Percentiles rank a stretch among this genome's conserved stretches.
Conservation (phyloP, 2,888 invertebrate genomes). For the Aleiodes testaceus region DNA sequence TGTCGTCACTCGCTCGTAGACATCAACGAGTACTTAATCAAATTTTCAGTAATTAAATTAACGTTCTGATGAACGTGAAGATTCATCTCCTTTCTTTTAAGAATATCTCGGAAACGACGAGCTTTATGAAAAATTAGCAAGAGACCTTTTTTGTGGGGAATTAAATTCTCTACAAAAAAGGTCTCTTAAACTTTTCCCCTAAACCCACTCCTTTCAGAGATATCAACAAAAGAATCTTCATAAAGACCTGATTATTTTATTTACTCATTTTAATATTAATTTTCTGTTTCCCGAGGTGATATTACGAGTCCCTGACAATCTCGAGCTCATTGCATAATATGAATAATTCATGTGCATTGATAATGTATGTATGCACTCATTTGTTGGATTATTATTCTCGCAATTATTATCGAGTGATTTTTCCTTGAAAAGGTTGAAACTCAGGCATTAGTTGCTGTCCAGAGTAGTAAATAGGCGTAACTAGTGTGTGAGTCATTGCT, state of each 20-base stretch:
- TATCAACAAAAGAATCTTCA: not conserved
- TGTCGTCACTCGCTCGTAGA: too few relatives aligned
- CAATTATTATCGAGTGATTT: not conserved
- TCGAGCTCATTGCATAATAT: slow-evolving; percentile 1
- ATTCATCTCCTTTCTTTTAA: too few relatives aligned
- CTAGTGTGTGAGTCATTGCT: not conserved
- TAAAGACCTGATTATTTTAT: not conserved
- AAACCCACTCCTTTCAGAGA: too few relatives aligned
- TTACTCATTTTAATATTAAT: not conserved
- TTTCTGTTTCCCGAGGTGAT: not conserved
- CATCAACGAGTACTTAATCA: too few relatives aligned
- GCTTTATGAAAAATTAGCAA: too few relatives aligned
- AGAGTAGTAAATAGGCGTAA: not conserved
- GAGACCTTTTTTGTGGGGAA: too few relatives aligned
- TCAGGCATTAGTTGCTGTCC: not conserved
- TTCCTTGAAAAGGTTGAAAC: not conserved
- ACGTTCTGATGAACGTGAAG: too few relatives aligned
- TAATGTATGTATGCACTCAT: not conserved
- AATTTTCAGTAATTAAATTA: too few relatives aligned
- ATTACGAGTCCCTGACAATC: slow-evolving; percentile 7
- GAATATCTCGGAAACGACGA: too few relatives aligned
- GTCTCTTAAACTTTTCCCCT: too few relatives aligned
- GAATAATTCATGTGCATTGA: slow-evolving; percentile 1
- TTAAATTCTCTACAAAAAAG: too few relatives aligned
- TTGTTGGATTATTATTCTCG: not conserved